A percentile compares a stretch with the other conserved stretches of the same genome.
Conservation (phyloP, 2,888 invertebrate species). For the Pachymerium ferrugineum region DNA sequence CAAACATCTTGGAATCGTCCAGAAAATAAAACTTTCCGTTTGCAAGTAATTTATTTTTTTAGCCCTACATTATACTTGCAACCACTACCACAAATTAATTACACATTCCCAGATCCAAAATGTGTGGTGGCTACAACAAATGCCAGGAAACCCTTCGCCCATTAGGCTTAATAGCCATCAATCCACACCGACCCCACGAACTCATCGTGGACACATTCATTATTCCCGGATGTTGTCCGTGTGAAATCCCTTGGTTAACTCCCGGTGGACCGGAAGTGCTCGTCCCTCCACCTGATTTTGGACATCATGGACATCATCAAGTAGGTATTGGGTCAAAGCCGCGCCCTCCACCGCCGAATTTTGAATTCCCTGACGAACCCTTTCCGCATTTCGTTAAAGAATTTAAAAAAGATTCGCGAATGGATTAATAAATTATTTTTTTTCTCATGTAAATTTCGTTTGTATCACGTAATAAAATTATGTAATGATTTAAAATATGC, state of each 20-base stretch:
- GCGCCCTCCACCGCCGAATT: not conserved
- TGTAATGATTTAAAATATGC: too few species aligned
- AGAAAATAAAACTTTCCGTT: not conserved
- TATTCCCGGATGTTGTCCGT: constrained; percentile 10
- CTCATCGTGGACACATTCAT: constrained; percentile 7
- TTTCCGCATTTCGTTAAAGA: not conserved
- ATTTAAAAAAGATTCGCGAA: not conserved
- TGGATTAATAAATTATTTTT: not conserved
- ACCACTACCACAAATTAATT: not conserved
- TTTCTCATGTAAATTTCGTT: too few species aligned
- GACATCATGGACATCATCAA: too few species aligned
- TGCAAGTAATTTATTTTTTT: not conserved
- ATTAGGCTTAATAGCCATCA: not conserved
- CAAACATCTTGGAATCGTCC: not conserved
- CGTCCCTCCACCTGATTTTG: not conserved
- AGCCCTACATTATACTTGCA: not conserved
- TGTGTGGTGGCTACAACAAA: not conserved
- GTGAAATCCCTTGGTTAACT: not conserved
- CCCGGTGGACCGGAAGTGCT: not conserved
- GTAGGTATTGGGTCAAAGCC: too few species aligned
- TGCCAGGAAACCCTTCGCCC: not conserved
- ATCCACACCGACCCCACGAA: not conserved
- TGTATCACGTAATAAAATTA: too few species aligned
- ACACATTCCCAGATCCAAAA: not conserved
- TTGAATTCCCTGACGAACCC: not conserved